phyloP scores from a whole-genome alignment of 64 coral and sea anemone genomes.

The Stylophora pistillata region DNA sequence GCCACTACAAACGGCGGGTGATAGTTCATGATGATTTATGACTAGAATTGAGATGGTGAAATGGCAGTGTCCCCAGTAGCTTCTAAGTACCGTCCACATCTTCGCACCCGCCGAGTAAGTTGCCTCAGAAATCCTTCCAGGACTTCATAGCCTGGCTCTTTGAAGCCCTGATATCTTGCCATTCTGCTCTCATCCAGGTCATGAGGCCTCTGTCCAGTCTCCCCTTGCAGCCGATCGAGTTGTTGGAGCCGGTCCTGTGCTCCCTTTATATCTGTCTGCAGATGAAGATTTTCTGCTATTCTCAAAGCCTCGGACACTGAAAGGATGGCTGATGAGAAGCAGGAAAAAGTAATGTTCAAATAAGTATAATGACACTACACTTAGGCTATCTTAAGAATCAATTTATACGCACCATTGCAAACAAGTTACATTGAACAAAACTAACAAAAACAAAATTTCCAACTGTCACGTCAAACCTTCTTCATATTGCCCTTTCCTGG shows the following conservation, averaged over 20 bases:
- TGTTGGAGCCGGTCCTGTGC: conserved; percentile 8
- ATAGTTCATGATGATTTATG: too few species aligned
- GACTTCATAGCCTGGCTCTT: conserved; percentile 5
- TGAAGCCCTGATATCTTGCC: neutral
- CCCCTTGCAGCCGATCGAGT: neutral
- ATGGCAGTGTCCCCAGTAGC: too few species aligned
- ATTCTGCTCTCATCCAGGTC: conserved; percentile 6
- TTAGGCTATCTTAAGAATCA: neutral
- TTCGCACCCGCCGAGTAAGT: neutral
- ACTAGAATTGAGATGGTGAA: neutral
- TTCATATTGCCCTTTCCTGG: conserved; percentile 20
- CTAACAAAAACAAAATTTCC: neutral
- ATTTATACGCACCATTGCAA: neutral
- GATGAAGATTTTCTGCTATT: conserved; percentile 11
- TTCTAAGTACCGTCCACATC: neutral
- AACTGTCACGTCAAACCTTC: neutral
- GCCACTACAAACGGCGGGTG: too few species aligned
- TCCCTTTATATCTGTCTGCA: conserved; percentile 15
- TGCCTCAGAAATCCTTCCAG: neutral
- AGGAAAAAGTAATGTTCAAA: neutral
- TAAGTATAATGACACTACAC: neutral
- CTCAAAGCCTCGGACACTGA: neutral
- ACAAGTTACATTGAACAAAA: neutral
- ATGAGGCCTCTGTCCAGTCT: neutral
- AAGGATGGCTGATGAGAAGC: neutral